A percentile compares a stretch with the other conserved stretches of the same genome.
Evolutionary conservation across 2,888 invertebrate genomes (phyloP).

Genomic region (Acleris laterana): DNA sequence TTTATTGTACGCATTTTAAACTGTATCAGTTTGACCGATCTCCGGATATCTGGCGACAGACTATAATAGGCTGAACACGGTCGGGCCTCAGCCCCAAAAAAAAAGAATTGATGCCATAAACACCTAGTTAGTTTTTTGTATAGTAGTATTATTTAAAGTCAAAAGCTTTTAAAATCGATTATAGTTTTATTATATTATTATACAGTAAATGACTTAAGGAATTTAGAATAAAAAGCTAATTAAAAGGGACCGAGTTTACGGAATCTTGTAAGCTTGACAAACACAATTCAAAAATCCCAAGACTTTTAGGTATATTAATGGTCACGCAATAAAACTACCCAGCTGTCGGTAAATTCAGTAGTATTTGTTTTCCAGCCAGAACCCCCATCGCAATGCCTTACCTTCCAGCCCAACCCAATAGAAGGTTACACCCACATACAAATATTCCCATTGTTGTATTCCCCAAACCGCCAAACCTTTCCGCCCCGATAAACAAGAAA

Average conservation of each 20-base stretch:
- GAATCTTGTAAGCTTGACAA: no score
- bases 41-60: slow-evolving; percentile 35
- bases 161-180: slow-evolving; percentile 4
- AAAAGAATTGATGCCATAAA: slow-evolving; percentile 31
- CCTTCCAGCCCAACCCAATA: slow-evolving; percentile 18
- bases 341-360: no score
- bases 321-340: no score
- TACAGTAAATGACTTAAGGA: neutral
- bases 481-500: slow-evolving; percentile 73
- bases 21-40: slow-evolving; percentile 31
- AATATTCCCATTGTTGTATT: slow-evolving; percentile 49
- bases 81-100: slow-evolving; percentile 24
- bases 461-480: slow-evolving; percentile 61
- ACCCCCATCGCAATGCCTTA: neutral
- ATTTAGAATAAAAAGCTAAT: neutral
- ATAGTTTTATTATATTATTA: neutral
- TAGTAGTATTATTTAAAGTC: slow-evolving; percentile 1
- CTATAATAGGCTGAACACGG: slow-evolving; percentile 36
- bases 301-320: no score
- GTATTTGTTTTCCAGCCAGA: neutral
- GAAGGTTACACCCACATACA: slow-evolving; percentile 18
- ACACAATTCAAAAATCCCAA: no score
- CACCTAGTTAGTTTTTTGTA: slow-evolving; percentile 32
- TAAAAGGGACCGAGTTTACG: no score
- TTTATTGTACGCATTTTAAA: slow-evolving; percentile 35